Percentiles rank a stretch among this genome's conserved stretches.
phyloP scores from a whole-genome alignment of 30 jellyfish, hydroid and myxozoan species.

The Turritopsis dohrnii region DNA sequence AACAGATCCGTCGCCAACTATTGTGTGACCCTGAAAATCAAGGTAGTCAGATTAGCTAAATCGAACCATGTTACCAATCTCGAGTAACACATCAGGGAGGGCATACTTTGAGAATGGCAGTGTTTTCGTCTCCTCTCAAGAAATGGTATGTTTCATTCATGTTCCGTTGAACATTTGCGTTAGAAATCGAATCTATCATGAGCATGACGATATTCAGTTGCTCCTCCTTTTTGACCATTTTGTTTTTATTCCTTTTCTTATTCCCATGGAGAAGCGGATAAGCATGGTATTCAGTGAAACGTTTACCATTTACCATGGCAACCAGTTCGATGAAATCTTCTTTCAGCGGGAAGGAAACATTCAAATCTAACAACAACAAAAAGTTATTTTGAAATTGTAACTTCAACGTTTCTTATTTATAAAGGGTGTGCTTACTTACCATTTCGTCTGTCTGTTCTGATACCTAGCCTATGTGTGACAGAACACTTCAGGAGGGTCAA shows the following conservation, averaged over 20 bases:
- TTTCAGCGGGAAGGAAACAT: neutral
- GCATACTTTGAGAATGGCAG: neutral
- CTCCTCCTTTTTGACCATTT: neutral
- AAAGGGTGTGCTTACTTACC: neutral
- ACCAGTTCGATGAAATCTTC: neutral
- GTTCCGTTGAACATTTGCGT: conserved; percentile 51
- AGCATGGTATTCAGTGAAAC: neutral
- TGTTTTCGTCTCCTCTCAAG: conserved; percentile 10
- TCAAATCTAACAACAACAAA: neutral
- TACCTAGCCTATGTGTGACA: neutral
- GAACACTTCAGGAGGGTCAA: neutral
- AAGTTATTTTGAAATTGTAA: neutral
- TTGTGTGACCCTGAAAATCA: neutral
- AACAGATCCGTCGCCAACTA: neutral
- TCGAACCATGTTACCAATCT: too few species aligned
- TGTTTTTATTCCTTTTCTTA: neutral
- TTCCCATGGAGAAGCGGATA: neutral
- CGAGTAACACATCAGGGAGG: too few species aligned
- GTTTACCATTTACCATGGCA: neutral
- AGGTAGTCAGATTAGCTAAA: neutral
- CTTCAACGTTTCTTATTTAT: neutral
- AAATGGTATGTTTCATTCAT: conserved; percentile 34
- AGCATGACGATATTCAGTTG: conserved; percentile 40
- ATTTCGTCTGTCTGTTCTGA: neutral
- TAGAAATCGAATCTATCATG: conserved; percentile 67